Percentiles rank a stretch among this genome's conserved stretches.
Conservation (phyloP, 2,113 vertebrate species). For the Corvus cornix region DNA sequence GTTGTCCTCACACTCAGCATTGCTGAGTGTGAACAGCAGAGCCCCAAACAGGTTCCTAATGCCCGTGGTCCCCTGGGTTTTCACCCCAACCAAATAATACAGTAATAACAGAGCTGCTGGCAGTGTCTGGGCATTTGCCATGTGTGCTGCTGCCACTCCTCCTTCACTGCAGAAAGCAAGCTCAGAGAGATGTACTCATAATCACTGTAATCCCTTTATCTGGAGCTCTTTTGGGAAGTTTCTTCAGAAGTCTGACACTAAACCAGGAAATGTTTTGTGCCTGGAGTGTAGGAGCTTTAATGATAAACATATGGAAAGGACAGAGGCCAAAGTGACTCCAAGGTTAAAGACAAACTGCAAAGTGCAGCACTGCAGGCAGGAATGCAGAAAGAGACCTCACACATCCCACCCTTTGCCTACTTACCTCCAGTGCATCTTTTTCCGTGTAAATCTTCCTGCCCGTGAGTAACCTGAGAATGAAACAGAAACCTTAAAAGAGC, state of each 20-base stretch:
- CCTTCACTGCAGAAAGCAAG: neutral
- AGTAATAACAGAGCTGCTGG: neutral
- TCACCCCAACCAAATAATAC: neutral
- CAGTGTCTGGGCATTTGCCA: neutral
- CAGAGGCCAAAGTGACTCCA: neutral
- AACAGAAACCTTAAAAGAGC: neutral
- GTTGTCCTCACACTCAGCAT: neutral
- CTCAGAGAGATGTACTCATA: neutral
- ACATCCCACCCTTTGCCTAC: neutral
- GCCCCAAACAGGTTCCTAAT: neutral
- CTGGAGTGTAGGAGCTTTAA: neutral
- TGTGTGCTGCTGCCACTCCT: neutral
- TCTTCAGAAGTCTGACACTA: neutral
- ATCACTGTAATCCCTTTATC: neutral
- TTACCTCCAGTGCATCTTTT: constrained; percentile 91
- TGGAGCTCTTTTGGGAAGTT: neutral
- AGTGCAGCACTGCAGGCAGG: neutral
- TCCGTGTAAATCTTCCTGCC: constrained; percentile 92
- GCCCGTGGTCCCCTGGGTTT: neutral
- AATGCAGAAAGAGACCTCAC: neutral
- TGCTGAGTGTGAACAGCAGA: neutral
- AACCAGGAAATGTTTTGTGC: neutral
- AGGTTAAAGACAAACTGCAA: neutral
- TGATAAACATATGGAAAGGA: neutral
- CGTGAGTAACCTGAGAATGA: constrained; percentile 84